Percentiles rank a stretch among this genome's conserved stretches.
Conservation (phyloP, 2,888 invertebrate genomes). For the Byasa hedistus region DNA sequence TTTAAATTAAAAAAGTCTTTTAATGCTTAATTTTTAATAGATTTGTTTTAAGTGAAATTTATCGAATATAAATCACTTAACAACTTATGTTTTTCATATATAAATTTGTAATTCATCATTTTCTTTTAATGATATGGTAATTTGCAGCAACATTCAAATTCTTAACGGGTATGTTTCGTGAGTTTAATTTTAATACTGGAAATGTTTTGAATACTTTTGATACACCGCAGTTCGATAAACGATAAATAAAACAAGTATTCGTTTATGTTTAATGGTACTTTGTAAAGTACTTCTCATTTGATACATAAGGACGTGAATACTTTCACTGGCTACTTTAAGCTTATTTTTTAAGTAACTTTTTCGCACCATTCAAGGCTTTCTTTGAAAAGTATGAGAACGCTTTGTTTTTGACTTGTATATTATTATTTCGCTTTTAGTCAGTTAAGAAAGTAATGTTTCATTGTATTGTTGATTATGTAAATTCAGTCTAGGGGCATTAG, state of each 20-base stretch:
- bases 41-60: not conserved
- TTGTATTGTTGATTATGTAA: conserved; percentile 25
- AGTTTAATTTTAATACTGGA: conserved; percentile 1
- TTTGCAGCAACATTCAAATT: not conserved
- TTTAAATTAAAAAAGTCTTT: no score
- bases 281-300: conserved; percentile 3
- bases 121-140: not conserved
- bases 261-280: conserved; percentile 12
- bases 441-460: conserved; percentile 28
- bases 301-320: conserved; percentile 25
- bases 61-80: not conserved
- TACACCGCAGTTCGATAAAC: not conserved
- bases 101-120: not conserved
- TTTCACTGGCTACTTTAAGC: conserved; percentile 24
- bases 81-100: not conserved
- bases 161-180: not conserved
- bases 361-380: conserved; percentile 30
- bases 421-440: conserved; percentile 5
- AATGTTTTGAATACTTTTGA: not conserved
- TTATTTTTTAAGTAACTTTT: conserved; percentile 15
- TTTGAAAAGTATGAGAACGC: conserved; percentile 30
- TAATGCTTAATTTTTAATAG: no score
- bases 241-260: not conserved
- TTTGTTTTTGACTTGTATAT: conserved; percentile 27
- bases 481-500: conserved; percentile 10